These are phyloP conservation scores for Mobula birostris DNA, from an alignment of 2,113 vertebrate species.

Conservation along the genomic window DNA sequence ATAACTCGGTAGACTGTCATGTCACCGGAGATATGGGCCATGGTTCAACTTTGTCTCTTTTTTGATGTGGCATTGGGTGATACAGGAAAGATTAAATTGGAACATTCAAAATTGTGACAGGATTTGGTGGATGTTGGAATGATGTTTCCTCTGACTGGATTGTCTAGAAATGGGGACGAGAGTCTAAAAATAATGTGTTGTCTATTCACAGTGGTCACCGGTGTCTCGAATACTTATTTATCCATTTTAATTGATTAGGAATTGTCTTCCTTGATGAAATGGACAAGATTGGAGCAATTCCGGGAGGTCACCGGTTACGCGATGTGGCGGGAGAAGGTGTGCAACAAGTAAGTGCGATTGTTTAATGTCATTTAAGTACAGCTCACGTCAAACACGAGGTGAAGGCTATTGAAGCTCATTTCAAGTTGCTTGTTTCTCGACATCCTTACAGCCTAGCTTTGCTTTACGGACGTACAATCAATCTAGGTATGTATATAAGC, in stretches of 20 bases:
- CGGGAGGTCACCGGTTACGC: constrained; percentile 90
- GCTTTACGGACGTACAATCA: too few relatives aligned
- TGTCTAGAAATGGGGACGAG: too few relatives aligned
- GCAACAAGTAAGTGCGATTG: constrained; percentile 73
- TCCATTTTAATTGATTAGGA: constrained; percentile 55
- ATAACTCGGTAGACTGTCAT: background rate
- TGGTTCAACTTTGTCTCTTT: too few relatives aligned
- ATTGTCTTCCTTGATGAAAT: constrained; percentile 98
- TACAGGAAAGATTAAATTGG: too few relatives aligned
- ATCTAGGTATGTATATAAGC: too few relatives aligned
- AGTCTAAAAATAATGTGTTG: too few relatives aligned
- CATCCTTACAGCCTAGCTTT: background rate
- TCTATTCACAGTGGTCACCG: background rate
- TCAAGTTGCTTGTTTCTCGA: background rate
- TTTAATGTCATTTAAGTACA: background rate
- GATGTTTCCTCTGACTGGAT: too few relatives aligned
- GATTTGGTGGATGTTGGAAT: too few relatives aligned
- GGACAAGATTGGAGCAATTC: constrained; percentile 96
- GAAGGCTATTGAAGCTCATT: background rate
- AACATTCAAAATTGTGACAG: too few relatives aligned
- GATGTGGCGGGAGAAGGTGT: constrained; percentile 96
- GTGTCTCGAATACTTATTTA: background rate
- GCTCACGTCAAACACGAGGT: background rate
- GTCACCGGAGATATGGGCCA: background rate
- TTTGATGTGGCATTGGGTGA: too few relatives aligned